Evolutionary conservation across 1,140 invertebrate species (phyloP).

Genomic region (Monochamus saltuarius): DNA sequence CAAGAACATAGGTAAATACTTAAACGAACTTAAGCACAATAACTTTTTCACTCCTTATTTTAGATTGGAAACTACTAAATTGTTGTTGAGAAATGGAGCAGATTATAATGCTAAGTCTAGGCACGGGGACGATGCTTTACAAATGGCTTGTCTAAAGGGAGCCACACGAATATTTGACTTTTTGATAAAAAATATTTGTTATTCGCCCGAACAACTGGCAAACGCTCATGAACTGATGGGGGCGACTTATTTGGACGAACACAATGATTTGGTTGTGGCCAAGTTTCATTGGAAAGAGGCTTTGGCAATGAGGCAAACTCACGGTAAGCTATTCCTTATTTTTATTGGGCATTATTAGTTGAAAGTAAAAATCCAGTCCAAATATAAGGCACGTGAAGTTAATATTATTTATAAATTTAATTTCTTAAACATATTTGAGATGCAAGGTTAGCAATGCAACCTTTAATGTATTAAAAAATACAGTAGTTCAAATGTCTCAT

Average conservation of each 20-base stretch:
- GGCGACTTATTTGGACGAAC: slow-evolving; percentile 80
- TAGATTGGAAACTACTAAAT: slow-evolving; percentile 78
- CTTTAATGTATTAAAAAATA: no score
- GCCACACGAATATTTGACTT: slow-evolving; percentile 79
- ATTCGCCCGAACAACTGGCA: slow-evolving; percentile 67
- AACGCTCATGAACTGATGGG: slow-evolving; percentile 85
- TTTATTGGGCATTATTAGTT: slow-evolving; percentile 17
- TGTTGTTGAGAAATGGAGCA: slow-evolving; percentile 78
- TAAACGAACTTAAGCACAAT: slow-evolving; percentile 72
- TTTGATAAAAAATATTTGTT: slow-evolving; percentile 65
- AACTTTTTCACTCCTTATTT: slow-evolving; percentile 60
- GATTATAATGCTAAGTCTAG: slow-evolving; percentile 74
- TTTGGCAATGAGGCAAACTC: slow-evolving; percentile 56
- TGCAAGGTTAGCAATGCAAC: neutral
- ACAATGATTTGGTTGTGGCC: slow-evolving; percentile 68
- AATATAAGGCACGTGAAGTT: no score
- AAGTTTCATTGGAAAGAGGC: slow-evolving; percentile 69
- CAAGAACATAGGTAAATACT: slow-evolving; percentile 70
- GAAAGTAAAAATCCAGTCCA: no score
- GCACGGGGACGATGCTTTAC: slow-evolving; percentile 87
- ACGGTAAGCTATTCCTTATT: slow-evolving; percentile 31
- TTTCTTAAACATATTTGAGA: no score
- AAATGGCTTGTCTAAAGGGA: slow-evolving; percentile 87
- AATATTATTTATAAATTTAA: no score
- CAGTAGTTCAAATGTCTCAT: no score